Base-by-base conservation (phyloP, 1,140 invertebrate genomes). In the Bilobella aurantiaca region DNA sequence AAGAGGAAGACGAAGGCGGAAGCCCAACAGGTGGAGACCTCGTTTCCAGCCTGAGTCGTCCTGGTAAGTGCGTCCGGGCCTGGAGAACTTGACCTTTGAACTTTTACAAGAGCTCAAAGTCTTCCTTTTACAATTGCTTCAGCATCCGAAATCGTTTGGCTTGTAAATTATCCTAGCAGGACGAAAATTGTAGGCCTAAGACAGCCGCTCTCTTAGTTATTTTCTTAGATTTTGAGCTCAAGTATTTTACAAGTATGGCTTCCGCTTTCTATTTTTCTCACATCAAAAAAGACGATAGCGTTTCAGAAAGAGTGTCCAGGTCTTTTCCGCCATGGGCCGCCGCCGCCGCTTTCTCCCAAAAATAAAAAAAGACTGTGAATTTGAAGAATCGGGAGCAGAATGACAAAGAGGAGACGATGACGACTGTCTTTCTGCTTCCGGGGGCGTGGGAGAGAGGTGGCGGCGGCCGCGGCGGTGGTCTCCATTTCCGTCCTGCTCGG, bases 1-100 rank as follows among this genome's bases (percentile, higher is more conserved):
- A 81, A 70, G 81, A 81, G 66, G 80, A 81, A 66, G 80, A 81
- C 62, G 81, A 81, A 73, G 75, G 77, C 16, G 76, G 75, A n/a
- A 81, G 80, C 66, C 80, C 80, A 2, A 81, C 78, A 21, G 76
- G 78, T 63, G 74, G 75, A 8, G 79, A 80, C 64, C 77, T 77
- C 62, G 81, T 79, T 27, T 80, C 77, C 63, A 79, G 77, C 67
- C 75, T 75, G 63, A 75, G 78, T 61, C 74, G 63, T 49, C 59
- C 67, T 66, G 70, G 70, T 71, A 59, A 70, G 65, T 70, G 14
- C 25, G 49, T 8, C 21, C 14, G 49, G 49, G 49, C 14, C 37
- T 42, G n/a, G 37, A 42, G 37, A 42, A 42, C 8, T n/a, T n/a
- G 37, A 42, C 37, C n/a, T n/a, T n/a, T n/a, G n/a, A n/a, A n/a